Evolutionary conservation across 2,113 vertebrate species (phyloP), one percentile per base, ranked within the genome.

Genomic region (Gopherus evgoodei): DNA sequence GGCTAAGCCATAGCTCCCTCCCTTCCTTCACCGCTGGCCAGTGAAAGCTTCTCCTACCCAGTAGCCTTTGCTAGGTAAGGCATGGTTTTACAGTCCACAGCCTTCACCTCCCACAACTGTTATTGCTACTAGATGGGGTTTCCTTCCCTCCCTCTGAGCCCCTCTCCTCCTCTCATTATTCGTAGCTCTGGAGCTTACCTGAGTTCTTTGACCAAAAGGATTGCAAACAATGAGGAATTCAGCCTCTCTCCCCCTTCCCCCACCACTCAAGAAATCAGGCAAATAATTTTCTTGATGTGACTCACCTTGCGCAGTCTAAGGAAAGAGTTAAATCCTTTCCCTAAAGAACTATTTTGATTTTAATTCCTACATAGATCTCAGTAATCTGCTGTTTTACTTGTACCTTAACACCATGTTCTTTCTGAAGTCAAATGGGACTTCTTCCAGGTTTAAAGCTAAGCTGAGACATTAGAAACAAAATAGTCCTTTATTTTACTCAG

Each of bases 21-120:
- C 25, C 16, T 8, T 14, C 27, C 3, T 1, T 4, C 0, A 12
- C 35, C 5, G 5, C n/a, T 14, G 35, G 80, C 50, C 0, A 17
- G 13, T 84, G 22, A 12, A 47, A 11, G 1, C 21, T 86, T 83
- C 25, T 86, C 42, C 35, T 0, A 0, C 5, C 24, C 65, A 54
- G 50, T 24, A 59, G 8, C 49, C 49, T 69, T 81, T 84, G 29
- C 59, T 0, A 2, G 1, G 1, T 54, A 35, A 11, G 42, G 29
- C 3, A 54, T 52, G 13, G 5, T 50, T 79, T 83, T 50, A 72
- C 29, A 3, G 38, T 87, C 29, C 49, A 24, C 84, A 90, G 65
- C 57, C 44, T 7, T 81, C 3, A 1, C 29, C 7, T 49, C 29
- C 38, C 56, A 29, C 16, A 13, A 0, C 47, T 31, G 1, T 27